A percentile compares a stretch with the other conserved stretches of the same genome.
phyloP scores from a whole-genome alignment of 1,140 invertebrate species.

The Parapsyche elsis region DNA sequence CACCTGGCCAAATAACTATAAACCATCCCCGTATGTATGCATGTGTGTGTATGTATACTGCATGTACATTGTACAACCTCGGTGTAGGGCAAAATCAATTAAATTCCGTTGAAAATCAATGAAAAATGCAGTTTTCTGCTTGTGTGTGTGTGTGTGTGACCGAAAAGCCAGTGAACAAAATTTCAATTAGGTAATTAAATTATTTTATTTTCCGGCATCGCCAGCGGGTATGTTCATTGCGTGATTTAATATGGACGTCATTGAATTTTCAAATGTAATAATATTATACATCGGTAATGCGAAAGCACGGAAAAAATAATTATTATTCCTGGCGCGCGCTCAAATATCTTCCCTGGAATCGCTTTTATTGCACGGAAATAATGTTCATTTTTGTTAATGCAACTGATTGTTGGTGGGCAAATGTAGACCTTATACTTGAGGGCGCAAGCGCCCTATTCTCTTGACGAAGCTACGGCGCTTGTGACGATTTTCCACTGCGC shows the following conservation, averaged over 20 bases:
- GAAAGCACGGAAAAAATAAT: constrained; percentile 12
- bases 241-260: background rate
- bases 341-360: constrained; percentile 17
- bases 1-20: background rate
- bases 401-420: background rate
- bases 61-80: no score
- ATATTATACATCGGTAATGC: constrained; percentile 3
- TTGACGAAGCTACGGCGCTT: background rate
- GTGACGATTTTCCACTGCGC: background rate
- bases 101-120: no score
- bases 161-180: no score
- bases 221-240: no score
- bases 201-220: background rate
- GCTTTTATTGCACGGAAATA: constrained; percentile 33
- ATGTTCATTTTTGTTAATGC: constrained; percentile 17
- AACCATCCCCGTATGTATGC: background rate
- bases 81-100: no score
- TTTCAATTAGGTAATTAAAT: background rate
- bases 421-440: background rate
- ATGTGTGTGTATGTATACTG: no score
- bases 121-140: no score
- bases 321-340: constrained; percentile 25
- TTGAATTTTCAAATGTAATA: constrained; percentile 28
- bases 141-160: no score
- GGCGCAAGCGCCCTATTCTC: background rate